Base-by-base conservation (phyloP, 2,113 vertebrate species). In the Esox niger region DNA sequence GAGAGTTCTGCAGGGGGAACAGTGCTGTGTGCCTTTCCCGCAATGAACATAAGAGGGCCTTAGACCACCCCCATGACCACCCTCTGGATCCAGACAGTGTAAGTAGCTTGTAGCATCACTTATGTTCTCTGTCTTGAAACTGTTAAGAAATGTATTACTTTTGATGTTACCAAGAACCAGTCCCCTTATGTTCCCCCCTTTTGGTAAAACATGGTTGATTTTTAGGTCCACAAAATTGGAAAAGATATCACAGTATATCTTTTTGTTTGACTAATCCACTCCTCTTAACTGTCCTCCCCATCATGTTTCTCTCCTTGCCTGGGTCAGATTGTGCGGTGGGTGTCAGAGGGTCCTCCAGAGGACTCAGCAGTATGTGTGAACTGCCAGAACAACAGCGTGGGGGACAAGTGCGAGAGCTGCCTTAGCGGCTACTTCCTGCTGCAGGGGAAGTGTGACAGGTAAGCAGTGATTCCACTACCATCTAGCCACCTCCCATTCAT, bases 341-440 rank as follows among this genome's bases (percentile, higher is more conserved):
- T 94, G 67, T 71, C 84, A 0, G 94, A 96, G 76, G 95, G 95
- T 6, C 95, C 95, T 0, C 87, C 88, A 1, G 95, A 96, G 70
- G 94, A 96, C 0, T 90, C 85, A 1, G 95, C 94, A 0, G 86
- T 97, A 21, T 97, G 95, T 62, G 95, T 95, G 61, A 93, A 85
- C 74, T 97, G 95, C 76, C 94, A 95, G 83, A 96, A 97, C 84
- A 95, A 93, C 88, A 96, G 95, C 68, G 90, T 93, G 0, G 95
- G 95, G 5, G 94, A 96, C 81, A 94, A 91, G 63, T 97, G 95
- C 27, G 94, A 96, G 63, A 94, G 91, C 87, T 97, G 95, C 69
- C 90, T 95, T 4, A 90, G 92, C 0, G 95, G 95, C 55, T 96
- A 90, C 88, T 97, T 97, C 84, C 86, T 97, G 21, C 89, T 96